Evolutionary conservation across 2,888 invertebrate species (phyloP).

Genomic region (Cordilura impudica): DNA sequence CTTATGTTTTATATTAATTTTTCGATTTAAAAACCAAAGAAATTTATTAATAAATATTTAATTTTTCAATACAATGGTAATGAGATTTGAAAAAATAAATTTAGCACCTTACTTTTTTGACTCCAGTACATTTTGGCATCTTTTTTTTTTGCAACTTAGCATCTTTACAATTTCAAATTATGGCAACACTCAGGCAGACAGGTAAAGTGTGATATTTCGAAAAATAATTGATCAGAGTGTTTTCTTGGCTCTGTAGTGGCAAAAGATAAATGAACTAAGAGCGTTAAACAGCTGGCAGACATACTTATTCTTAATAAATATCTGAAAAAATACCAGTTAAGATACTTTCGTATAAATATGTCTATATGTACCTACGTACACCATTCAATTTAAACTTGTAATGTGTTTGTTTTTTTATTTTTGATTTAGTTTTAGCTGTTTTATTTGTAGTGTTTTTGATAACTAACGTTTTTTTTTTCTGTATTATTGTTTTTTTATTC

Average conservation of each 20-base stretch:
- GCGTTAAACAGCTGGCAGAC: conserved; percentile 4
- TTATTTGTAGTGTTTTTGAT: background rate
- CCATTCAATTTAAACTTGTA: background rate
- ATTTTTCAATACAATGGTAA: no score
- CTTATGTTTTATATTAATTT: no score
- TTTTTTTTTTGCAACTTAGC: no score
- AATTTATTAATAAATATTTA: no score
- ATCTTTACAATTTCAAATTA: no score
- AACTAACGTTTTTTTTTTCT: background rate
- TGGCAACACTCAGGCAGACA: no score
- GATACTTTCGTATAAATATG: background rate
- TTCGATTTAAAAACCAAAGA: no score
- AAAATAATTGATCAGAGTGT: background rate
- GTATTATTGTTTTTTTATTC: conserved; percentile 1
- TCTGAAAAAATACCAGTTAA: background rate
- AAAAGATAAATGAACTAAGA: conserved; percentile 10
- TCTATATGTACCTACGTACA: background rate
- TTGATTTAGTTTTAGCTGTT: background rate
- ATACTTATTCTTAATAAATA: background rate
- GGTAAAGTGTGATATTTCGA: no score
- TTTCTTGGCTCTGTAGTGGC: background rate
- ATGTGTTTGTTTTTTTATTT: background rate
- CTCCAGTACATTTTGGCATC: no score
- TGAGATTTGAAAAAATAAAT: no score
- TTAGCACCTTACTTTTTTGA: no score